These are phyloP conservation scores for Oreochromis mossambicus DNA, from an alignment of 2,797 vertebrate genomes.

Conservation along the genomic window DNA sequence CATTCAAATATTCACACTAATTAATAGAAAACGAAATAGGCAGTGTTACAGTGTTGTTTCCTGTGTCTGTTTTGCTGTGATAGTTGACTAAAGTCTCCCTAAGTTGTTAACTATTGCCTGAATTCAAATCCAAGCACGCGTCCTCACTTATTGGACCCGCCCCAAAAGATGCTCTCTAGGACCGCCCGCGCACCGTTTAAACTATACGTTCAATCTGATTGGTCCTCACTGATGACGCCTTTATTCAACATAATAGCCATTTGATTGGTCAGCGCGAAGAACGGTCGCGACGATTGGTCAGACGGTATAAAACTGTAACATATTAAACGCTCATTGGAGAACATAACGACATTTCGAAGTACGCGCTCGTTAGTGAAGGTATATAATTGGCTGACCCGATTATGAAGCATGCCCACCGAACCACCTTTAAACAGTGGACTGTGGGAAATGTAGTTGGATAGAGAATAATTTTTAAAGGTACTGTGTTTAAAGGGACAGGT, in stretches of 20 bases:
- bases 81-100: slow-evolving; percentile 7
- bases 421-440: not conserved
- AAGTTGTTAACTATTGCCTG: slow-evolving; percentile 14
- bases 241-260: fast-evolving
- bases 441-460: slow-evolving; percentile 60
- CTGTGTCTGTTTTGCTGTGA: not conserved
- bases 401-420: not conserved
- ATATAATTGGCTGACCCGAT: slow-evolving; percentile 59
- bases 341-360: slow-evolving; percentile 76
- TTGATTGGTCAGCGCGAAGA: slow-evolving; percentile 47
- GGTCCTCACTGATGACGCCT: slow-evolving; percentile 38
- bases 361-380: slow-evolving; percentile 55
- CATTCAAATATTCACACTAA: not conserved
- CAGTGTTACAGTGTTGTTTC: not conserved
- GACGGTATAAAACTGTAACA: slow-evolving; percentile 46
- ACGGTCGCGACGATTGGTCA: slow-evolving; percentile 36
- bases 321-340: slow-evolving; percentile 55
- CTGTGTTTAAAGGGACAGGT: slow-evolving; percentile 60
- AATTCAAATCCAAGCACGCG: slow-evolving; percentile 70
- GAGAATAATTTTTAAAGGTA: slow-evolving; percentile 64
- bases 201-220: slow-evolving; percentile 64
- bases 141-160: slow-evolving; percentile 46
- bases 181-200: slow-evolving; percentile 81
- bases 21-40: too few species aligned
- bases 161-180: slow-evolving; percentile 38